phyloP scores from a whole-genome alignment of 2,113 vertebrate genomes.

The Lagopus muta region DNA sequence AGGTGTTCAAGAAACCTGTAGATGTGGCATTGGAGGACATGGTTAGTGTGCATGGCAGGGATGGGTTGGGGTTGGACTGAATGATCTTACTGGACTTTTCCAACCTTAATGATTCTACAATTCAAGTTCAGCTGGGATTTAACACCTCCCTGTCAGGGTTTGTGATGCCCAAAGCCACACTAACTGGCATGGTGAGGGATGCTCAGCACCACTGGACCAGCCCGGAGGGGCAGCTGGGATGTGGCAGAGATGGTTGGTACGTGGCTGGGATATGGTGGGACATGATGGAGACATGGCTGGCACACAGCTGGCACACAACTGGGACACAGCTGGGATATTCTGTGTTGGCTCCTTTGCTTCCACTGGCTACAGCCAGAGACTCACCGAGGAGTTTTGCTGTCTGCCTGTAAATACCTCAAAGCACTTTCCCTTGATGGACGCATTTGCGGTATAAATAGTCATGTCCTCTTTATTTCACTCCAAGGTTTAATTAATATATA shows the following conservation, averaged over 20 bases:
- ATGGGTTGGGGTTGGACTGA: not conserved
- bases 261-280: not conserved
- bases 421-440: constrained; percentile 10
- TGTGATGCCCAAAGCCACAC: not conserved
- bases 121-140: not conserved
- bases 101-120: not conserved
- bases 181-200: not conserved
- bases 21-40: not conserved
- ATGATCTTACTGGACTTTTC: not conserved
- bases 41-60: not conserved
- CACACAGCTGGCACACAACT: not conserved
- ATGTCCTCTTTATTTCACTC: constrained; percentile 70
- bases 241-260: too few species aligned
- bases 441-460: constrained; percentile 53
- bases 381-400: not conserved
- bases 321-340: not conserved
- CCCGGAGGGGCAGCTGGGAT: not conserved
- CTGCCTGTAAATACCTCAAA: constrained; percentile 27
- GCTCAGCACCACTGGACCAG: not conserved
- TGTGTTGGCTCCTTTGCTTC: not conserved
- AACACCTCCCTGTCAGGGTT: not conserved
- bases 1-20: not conserved
- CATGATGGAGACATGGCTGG: not conserved
- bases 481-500: constrained; percentile 80
- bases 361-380: not conserved